Base-by-base conservation (phyloP, 1,140 invertebrate species). In the Oreohelix idahoensis region DNA sequence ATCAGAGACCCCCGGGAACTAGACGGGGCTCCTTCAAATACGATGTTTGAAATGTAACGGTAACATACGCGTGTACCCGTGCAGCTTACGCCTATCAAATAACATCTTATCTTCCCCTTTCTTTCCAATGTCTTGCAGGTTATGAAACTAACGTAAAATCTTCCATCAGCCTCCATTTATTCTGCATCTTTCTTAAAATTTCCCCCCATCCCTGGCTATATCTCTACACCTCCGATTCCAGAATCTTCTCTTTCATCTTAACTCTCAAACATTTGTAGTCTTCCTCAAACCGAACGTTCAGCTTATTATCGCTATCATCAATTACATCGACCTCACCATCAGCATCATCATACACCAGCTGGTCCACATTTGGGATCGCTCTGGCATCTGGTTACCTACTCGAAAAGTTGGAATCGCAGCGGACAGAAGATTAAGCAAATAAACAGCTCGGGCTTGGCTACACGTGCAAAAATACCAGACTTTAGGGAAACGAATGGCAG, bases 281-380 rank as follows among this genome's bases (percentile, higher is more conserved):
- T 29, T 32, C n/a, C 29, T 32, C 8, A 32, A 66, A 23, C 5
- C n/a, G 29, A 32, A 35, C n/a, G 63, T 66, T 66, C 63, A 32
- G 29, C 29, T 66, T 66, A 32, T 32, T 66, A 29, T 66, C 63
- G 63, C 29, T 66, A 32, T 66, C 63, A 66, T 66, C 63, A 66
- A 66, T 23, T 23, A 58, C 53, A 58, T n/a, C 8, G 5, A 23
- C 63, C n/a, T 66, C 63, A 23, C 11, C 63, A 32, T 35, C 63
- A 13, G 8, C 63, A 66, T 35, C 63, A 66, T 66, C 63, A 66
- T 66, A 29, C 29, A 32, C 5, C 63, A 66, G n/a, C 63, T 66
- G 63, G n/a, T 29, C n/a, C n/a, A 32, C 63, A 66, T 66, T 66
- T 66, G 63, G n/a, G 29, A 66, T 66, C 63, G 32, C 63, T 66